A percentile compares a stretch with the other conserved stretches of the same genome.
Conservation (phyloP, 2,113 vertebrate species). For the Triplophysa dalaica region DNA sequence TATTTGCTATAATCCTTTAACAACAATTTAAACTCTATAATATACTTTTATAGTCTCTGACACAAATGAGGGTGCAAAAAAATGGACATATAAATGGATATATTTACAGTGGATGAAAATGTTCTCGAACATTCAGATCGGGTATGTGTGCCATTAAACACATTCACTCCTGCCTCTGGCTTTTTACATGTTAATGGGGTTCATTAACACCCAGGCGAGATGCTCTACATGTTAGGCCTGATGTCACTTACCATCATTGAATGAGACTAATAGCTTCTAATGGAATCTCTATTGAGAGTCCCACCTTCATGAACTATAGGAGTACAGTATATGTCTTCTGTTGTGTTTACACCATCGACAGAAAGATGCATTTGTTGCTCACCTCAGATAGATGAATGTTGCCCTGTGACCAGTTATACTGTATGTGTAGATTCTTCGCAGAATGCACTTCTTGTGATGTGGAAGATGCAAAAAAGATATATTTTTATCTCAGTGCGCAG, state of each 20-base stretch:
- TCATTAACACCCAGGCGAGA: conserved; percentile 26
- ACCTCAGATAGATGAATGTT: background rate
- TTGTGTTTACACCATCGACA: background rate
- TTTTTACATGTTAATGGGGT: conserved; percentile 22
- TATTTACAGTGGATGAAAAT: background rate
- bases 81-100: background rate
- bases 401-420: background rate
- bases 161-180: conserved; percentile 1
- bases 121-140: background rate
- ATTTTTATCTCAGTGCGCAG: too few relatives aligned
- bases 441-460: background rate
- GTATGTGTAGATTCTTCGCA: background rate
- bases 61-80: background rate
- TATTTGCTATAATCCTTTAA: background rate
- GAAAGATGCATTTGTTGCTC: background rate
- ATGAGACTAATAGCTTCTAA: conserved; percentile 21
- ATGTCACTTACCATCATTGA: background rate
- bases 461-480: too few relatives aligned
- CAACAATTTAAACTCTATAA: background rate
- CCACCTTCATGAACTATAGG: background rate
- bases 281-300: background rate
- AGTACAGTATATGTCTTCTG: background rate
- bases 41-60: background rate
- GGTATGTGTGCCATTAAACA: conserved; percentile 10
- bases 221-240: background rate